These are phyloP conservation scores for Liparis tanakae DNA, from an alignment of 2,797 vertebrate genomes.

Conservation along the genomic window DNA sequence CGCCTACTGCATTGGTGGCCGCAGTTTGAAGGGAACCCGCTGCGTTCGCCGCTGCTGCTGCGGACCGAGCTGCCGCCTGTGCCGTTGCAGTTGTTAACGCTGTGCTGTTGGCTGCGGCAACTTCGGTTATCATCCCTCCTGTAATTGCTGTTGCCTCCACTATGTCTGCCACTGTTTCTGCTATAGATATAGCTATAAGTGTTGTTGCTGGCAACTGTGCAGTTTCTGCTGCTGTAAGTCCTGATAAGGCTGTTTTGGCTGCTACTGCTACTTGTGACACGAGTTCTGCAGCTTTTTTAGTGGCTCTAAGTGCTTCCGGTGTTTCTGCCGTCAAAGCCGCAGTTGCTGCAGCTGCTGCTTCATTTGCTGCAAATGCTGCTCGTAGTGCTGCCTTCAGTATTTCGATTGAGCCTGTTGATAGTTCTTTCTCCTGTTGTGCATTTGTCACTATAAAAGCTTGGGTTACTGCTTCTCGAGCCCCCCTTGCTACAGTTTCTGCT, in stretches of 20 bases:
- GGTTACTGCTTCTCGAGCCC: constrained; percentile 9
- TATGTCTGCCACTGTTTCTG: constrained; percentile 8
- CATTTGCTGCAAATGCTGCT: constrained; percentile 27
- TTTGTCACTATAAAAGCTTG: too few relatives aligned
- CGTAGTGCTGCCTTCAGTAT: not conserved
- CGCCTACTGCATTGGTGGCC: rapidly evolving
- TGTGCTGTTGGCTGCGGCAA: not conserved
- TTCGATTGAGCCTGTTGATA: not conserved
- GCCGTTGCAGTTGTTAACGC: not conserved
- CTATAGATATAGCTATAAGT: rapidly evolving
- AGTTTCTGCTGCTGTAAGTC: not conserved
- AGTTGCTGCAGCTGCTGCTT: not conserved
- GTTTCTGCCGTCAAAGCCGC: constrained; percentile 5
- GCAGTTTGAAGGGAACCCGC: not conserved
- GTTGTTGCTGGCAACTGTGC: not conserved
- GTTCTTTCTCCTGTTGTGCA: not conserved
- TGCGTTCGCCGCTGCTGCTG: constrained; percentile 11
- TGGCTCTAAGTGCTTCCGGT: not conserved
- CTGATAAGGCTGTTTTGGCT: not conserved
- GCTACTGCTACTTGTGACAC: not conserved
- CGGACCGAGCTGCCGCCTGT: not conserved
- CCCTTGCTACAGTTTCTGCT: not conserved
- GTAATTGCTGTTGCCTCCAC: not conserved
- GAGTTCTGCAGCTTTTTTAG: not conserved
- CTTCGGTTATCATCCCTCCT: not conserved